Evolutionary conservation across 2,797 vertebrate species (phyloP).

Genomic region (Acrossocheilus wenchowensis): DNA sequence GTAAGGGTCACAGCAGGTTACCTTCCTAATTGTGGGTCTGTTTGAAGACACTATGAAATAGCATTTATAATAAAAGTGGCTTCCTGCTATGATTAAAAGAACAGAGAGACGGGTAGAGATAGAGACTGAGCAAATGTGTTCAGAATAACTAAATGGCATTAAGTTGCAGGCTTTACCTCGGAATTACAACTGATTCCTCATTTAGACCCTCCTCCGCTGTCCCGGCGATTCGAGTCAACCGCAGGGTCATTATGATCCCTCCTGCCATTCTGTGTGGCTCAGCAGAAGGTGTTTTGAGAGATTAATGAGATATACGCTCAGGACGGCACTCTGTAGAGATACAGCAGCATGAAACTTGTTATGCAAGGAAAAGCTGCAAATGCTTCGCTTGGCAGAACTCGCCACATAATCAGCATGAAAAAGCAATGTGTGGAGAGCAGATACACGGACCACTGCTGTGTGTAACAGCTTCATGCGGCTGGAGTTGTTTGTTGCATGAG

Average conservation of each 20-base stretch:
- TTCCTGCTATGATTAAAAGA: constrained; percentile 28
- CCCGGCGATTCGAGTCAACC: not conserved
- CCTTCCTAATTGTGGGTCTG: not conserved
- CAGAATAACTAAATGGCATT: constrained; percentile 19
- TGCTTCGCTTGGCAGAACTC: not conserved
- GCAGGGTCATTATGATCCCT: not conserved
- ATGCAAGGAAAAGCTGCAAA: constrained; percentile 7
- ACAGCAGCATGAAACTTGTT: constrained; percentile 21
- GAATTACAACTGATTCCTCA: not conserved
- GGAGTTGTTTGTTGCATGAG: constrained; percentile 3
- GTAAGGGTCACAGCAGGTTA: not conserved
- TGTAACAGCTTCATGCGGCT: not conserved
- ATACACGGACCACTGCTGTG: not conserved
- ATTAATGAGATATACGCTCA: constrained; percentile 29
- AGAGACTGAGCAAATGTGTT: not conserved
- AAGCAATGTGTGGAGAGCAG: not conserved
- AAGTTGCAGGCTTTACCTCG: not conserved
- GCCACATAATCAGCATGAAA: not conserved
- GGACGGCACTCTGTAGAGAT: constrained; percentile 48
- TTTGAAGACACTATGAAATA: constrained; percentile 27
- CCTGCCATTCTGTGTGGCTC: constrained; percentile 10
- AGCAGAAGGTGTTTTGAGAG: constrained; percentile 28
- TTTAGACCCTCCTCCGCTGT: not conserved
- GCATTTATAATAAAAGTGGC: constrained; percentile 17
- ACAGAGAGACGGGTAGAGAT: not conserved